phyloP scores from a whole-genome alignment of 2,888 invertebrate genomes.

The Amphipyra tragopoginis region DNA sequence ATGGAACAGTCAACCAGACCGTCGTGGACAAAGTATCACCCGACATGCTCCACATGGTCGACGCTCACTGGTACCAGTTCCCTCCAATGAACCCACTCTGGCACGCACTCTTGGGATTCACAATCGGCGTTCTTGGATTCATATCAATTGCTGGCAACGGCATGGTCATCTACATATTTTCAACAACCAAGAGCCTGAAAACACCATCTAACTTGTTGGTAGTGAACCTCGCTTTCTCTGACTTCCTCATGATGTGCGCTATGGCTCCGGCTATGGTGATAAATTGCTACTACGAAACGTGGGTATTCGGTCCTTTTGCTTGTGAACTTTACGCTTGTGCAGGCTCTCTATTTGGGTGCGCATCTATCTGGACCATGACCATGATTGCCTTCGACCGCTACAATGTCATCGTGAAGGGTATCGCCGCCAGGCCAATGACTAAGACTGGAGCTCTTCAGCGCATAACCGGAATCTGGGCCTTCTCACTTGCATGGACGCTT shows the following conservation, averaged over 20 bases:
- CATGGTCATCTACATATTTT: conserved; percentile 94
- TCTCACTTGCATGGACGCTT: conserved; percentile 94
- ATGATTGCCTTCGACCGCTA: conserved; percentile 98
- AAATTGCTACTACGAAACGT: conserved; percentile 94
- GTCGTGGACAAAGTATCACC: conserved; percentile 95
- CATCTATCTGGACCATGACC: conserved; percentile 98
- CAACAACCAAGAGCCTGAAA: conserved; percentile 92
- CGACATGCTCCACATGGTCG: conserved; percentile 94
- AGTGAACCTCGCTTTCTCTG: conserved; percentile 97
- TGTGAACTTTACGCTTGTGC: conserved; percentile 96
- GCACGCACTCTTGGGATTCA: conserved; percentile 95
- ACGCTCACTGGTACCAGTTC: conserved; percentile 96
- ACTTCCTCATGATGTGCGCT: conserved; percentile 96
- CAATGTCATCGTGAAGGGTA: conserved; percentile 97
- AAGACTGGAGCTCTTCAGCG: conserved; percentile 94
- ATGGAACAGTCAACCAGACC: conserved; percentile 92
- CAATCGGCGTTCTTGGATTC: conserved; percentile 93
- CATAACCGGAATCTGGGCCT: conserved; percentile 94
- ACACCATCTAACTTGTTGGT: conserved; percentile 97
- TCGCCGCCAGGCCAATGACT: conserved; percentile 95
- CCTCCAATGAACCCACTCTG: conserved; percentile 97
- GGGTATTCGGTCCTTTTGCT: conserved; percentile 93
- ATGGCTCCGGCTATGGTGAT: conserved; percentile 96
- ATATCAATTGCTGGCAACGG: conserved; percentile 93
- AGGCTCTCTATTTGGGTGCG: conserved; percentile 96